A percentile compares a stretch with the other conserved stretches of the same genome.
phyloP scores from a whole-genome alignment of 2,888 invertebrate species.

The Shargacucullia verbasci region DNA sequence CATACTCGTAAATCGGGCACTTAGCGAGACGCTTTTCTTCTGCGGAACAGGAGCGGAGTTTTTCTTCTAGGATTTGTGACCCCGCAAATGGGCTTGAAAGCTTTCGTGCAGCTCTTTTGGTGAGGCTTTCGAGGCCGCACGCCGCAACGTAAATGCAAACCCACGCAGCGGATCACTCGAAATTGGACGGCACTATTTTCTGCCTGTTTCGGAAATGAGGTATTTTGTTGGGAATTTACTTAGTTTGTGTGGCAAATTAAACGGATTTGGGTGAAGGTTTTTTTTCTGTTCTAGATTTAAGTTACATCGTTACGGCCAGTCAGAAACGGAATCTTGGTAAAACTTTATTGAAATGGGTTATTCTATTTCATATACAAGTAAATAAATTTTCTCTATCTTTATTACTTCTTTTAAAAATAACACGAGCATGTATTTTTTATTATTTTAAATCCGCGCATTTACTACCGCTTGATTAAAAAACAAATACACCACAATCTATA shows the following conservation, averaged over 20 bases:
- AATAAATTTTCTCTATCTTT: no score
- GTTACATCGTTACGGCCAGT: not conserved
- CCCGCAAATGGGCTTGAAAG: conserved; percentile 71
- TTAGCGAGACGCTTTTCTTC: conserved; percentile 37
- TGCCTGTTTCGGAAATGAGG: conserved; percentile 28
- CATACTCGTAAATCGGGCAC: conserved; percentile 43
- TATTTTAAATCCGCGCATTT: conserved; percentile 21
- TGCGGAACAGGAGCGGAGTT: conserved; percentile 40
- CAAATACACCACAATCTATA: conserved; percentile 31
- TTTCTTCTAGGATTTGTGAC: conserved; percentile 69
- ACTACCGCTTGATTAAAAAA: conserved; percentile 17
- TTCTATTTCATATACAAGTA: no score
- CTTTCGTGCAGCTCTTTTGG: conserved; percentile 71
- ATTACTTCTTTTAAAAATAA: not conserved
- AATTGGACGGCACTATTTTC: conserved; percentile 49
- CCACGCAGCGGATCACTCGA: conserved; percentile 49
- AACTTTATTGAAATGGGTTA: no score
- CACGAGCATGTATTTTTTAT: not conserved
- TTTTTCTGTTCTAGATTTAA: no score
- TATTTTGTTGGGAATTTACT: conserved; percentile 8
- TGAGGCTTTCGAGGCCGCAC: conserved; percentile 46
- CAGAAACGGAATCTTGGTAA: no score
- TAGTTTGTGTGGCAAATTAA: conserved; percentile 3
- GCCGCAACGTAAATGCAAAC: conserved; percentile 49
- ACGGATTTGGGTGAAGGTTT: no score